Percentiles rank a stretch among this genome's conserved stretches.
Evolutionary conservation across 2,888 invertebrate genomes (phyloP).

Genomic region (Neoascia interrupta): DNA sequence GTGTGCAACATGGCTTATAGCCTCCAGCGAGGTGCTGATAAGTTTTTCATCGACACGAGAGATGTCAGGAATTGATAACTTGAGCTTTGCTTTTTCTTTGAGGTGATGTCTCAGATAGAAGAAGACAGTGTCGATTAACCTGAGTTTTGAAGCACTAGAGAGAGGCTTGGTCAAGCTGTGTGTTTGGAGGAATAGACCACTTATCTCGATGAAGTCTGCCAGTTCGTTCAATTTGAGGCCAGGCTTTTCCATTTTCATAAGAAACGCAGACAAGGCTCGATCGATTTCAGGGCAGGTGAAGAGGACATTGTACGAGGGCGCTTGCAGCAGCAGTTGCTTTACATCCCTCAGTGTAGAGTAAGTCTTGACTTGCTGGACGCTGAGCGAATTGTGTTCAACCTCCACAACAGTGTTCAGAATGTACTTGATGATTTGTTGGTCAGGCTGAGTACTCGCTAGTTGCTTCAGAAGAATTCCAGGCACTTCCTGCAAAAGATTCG

Average conservation of each 20-base stretch:
- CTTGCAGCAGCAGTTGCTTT: slow-evolving; percentile 11
- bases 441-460: neutral
- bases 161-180: neutral
- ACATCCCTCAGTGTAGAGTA: neutral
- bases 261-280: neutral
- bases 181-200: slow-evolving; percentile 35
- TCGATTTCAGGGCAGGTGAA: slow-evolving; percentile 14
- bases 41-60: slow-evolving; percentile 12
- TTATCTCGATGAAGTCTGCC: slow-evolving; percentile 27
- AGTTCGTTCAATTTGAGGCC: slow-evolving; percentile 8
- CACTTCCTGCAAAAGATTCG: neutral
- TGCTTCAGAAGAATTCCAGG: slow-evolving; percentile 11
- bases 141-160: slow-evolving; percentile 1
- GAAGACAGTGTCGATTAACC: slow-evolving; percentile 19
- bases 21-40: slow-evolving; percentile 12
- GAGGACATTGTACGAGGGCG: neutral
- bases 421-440: neutral
- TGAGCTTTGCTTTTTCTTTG: slow-evolving; percentile 25
- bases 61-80: slow-evolving; percentile 3
- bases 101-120: slow-evolving; percentile 47
- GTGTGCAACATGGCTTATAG: slow-evolving; percentile 7
- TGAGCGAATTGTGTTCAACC: slow-evolving; percentile 28
- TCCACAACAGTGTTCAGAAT: slow-evolving; percentile 25
- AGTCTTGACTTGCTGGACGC: slow-evolving; percentile 7
- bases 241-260: neutral